Evolutionary conservation across 1,140 invertebrate species (phyloP).

Genomic region (Mylabris phalerata): DNA sequence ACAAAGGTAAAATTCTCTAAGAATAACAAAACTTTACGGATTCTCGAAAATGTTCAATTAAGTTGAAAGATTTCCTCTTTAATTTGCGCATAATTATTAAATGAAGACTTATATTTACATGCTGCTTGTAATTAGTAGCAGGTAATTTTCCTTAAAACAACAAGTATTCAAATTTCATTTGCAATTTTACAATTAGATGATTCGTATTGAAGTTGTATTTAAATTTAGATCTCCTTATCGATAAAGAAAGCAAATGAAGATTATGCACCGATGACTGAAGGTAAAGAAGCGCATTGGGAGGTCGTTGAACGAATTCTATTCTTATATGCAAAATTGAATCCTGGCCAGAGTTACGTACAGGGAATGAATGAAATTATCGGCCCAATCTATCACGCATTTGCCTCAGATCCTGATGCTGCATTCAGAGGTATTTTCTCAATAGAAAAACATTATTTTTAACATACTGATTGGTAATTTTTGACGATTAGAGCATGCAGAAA

Average conservation of each 20-base stretch:
- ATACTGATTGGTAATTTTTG: slow-evolving; percentile 11
- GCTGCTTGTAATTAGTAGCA: slow-evolving; percentile 34
- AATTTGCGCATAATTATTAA: too few relatives aligned
- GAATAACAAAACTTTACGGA: neutral
- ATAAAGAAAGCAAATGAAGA: slow-evolving; percentile 65
- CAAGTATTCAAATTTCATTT: neutral
- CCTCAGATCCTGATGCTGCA: slow-evolving; percentile 75
- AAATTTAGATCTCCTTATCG: slow-evolving; percentile 51
- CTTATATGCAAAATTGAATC: slow-evolving; percentile 96
- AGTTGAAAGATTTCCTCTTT: too few relatives aligned
- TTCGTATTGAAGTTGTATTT: neutral
- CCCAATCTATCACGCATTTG: slow-evolving; percentile 96
- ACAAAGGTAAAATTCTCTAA: slow-evolving; percentile 62
- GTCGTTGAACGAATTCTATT: slow-evolving; percentile 95
- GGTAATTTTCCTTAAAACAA: slow-evolving; percentile 20
- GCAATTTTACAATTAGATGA: neutral
- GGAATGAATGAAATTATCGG: slow-evolving; percentile 99
- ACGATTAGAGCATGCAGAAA: slow-evolving; percentile 82
- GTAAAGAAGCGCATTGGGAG: slow-evolving; percentile 90
- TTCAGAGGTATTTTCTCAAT: slow-evolving; percentile 60
- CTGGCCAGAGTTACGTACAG: slow-evolving; percentile 95
- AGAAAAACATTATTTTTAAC: neutral
- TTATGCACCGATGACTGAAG: slow-evolving; percentile 73
- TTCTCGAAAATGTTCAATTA: too few relatives aligned
- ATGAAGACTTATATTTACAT: slow-evolving; percentile 1